A percentile compares a stretch with the other conserved stretches of the same genome.
phyloP scores from a whole-genome alignment of 1,140 invertebrate genomes.

The Pollicipes pollicipes region DNA sequence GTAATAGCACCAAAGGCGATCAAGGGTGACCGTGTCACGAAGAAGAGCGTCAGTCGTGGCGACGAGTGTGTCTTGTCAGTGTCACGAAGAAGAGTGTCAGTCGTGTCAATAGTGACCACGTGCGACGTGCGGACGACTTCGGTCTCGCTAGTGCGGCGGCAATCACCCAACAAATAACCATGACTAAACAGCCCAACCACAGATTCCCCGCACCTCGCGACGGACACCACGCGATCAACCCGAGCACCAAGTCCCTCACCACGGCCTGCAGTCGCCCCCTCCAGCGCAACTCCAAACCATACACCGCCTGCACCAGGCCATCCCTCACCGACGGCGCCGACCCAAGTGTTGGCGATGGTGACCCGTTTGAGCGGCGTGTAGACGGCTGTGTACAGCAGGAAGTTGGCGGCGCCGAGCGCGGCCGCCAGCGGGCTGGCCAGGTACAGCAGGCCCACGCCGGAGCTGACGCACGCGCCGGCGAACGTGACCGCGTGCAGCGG shows the following conservation, averaged over 20 bases:
- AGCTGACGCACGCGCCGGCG: constrained; percentile 27
- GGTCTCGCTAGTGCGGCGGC: too few relatives aligned
- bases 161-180: too few relatives aligned
- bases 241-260: too few relatives aligned
- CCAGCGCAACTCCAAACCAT: constrained; percentile 6
- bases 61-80: too few relatives aligned
- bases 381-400: constrained; percentile 77
- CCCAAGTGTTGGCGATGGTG: constrained; percentile 91
- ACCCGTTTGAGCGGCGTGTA: constrained; percentile 95
- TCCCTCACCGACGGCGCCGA: constrained; percentile 78
- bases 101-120: too few relatives aligned
- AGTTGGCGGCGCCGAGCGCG: constrained; percentile 66
- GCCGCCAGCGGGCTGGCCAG: constrained; percentile 79
- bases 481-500: constrained; percentile 55
- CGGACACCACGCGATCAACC: too few relatives aligned
- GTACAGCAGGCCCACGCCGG: constrained; percentile 25
- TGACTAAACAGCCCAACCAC: too few relatives aligned
- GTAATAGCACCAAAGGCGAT: too few relatives aligned
- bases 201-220: too few relatives aligned
- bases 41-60: neutral
- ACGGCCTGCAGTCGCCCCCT: too few relatives aligned
- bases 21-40: neutral
- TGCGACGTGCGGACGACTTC: too few relatives aligned
- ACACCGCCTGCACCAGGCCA: constrained; percentile 7
- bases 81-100: too few relatives aligned